Evolutionary conservation across 1,140 invertebrate genomes (phyloP), one percentile per base, ranked within the genome.

Genomic region (Drosophila kurseongensis): DNA sequence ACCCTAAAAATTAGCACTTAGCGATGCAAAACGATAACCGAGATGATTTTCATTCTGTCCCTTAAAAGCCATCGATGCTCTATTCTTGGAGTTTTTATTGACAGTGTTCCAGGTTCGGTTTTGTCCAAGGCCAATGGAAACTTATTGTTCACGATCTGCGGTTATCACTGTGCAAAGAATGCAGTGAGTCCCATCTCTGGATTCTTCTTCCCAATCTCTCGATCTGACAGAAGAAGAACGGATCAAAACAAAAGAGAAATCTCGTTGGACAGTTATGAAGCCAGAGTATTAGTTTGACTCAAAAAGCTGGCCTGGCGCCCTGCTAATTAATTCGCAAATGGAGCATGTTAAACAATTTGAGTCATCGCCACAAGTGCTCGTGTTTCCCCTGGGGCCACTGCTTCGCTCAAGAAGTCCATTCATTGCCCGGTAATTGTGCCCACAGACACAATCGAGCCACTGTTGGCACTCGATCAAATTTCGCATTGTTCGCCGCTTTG

Each of bases 341-440:
- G 14, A 50, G 36, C 45, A 16, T 29, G 14, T 65, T 41, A 23
- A 38, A 23, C 42, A 32, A 38, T 50, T 71, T 72, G 68, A 71
- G 68, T 72, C 68, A 72, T 41, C 61, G 13, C 35, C 41, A 40
- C 44, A 32, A 50, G 35, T 16, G 45, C 9, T 35, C 32, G 44
- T 40, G 35, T 47, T 56, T 52, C 36, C 63, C 67, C 51, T 10
- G 65, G 48, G 67, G 67, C 36, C 65, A 27, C 18, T 23, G 7
- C 65, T 41, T 27, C 12, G 23, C 38, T 72, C 52, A 58, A 72
- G 47, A 68, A 44, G 65, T 14, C 66, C 66, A 71, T 71, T 68
- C 67, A 69, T 41, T n/a, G 68, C 58, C 66, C 52, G 66, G 41
- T 72, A 72, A 72, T 72, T 72, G 66, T 50, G 51, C 42, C 8